Evolutionary conservation across 1,140 invertebrate genomes (phyloP).

Genomic region (Papilio dardanus): DNA sequence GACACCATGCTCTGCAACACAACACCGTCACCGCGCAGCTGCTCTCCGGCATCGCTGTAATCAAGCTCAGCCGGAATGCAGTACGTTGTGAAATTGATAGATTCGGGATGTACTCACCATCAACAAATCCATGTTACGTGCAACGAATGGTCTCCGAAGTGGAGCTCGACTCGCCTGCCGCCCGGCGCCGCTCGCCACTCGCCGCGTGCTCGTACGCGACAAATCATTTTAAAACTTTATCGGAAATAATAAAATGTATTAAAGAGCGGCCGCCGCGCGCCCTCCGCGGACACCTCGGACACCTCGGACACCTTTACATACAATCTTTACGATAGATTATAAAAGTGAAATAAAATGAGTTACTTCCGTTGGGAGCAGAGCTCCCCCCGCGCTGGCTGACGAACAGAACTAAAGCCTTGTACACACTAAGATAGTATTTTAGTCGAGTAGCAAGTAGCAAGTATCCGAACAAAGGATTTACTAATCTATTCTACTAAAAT

Average conservation of each 20-base stretch:
- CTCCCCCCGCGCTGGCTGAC: no score
- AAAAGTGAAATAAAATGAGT: background rate
- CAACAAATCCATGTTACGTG: background rate
- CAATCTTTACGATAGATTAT: background rate
- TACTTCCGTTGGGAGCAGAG: background rate
- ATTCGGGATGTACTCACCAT: background rate
- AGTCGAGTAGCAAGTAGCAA: no score
- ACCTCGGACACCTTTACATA: no score
- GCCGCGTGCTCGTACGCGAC: background rate
- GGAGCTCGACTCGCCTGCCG: background rate
- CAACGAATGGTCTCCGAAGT: background rate
- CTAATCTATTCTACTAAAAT: no score
- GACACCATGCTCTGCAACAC: background rate
- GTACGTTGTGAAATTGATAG: background rate
- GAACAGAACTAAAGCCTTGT: no score
- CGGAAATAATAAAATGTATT: background rate
- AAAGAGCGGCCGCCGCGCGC: background rate
- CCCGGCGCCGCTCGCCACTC: background rate
- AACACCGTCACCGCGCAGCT: background rate
- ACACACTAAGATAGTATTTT: no score
- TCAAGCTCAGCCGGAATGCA: no score
- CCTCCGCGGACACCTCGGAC: no score
- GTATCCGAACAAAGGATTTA: no score
- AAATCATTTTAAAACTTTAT: slow-evolving; percentile 1
- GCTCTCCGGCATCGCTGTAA: no score